These are phyloP conservation scores for Polyommatus icarus DNA, from an alignment of 2,888 invertebrate species.

Conservation along the genomic window DNA sequence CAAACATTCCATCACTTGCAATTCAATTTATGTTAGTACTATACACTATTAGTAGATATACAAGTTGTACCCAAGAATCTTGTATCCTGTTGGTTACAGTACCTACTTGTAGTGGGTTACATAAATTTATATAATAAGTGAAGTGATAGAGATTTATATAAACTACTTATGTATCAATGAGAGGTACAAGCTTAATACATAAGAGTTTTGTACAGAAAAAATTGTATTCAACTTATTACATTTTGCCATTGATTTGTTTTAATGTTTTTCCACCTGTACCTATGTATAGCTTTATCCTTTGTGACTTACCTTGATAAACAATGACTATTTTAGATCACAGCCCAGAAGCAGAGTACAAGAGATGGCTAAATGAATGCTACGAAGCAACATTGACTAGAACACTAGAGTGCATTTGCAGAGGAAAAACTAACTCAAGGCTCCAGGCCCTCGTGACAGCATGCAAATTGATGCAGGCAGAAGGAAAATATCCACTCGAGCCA, in stretches of 20 bases:
- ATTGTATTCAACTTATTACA: too few relatives aligned
- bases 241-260: too few relatives aligned
- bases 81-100: neutral
- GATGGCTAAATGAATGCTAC: conserved; percentile 86
- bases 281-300: too few relatives aligned
- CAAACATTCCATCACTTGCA: neutral
- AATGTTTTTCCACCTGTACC: too few relatives aligned
- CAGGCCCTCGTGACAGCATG: conserved; percentile 86
- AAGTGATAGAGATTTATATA: conserved; percentile 8
- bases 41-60: neutral
- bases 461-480: conserved; percentile 87
- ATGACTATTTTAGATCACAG: conserved; percentile 54
- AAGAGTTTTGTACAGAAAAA: neutral
- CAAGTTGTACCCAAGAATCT: neutral
- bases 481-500: conserved; percentile 82
- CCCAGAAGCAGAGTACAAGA: conserved; percentile 82
- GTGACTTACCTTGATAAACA: neutral
- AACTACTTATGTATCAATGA: conserved; percentile 13
- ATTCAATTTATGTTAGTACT: neutral
- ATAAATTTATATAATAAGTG: conserved; percentile 5
- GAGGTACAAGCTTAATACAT: neutral
- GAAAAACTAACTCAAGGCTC: conserved; percentile 72
- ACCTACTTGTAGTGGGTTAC: neutral
- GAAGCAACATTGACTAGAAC: conserved; percentile 82
- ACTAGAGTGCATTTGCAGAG: conserved; percentile 78